A percentile compares a stretch with the other conserved stretches of the same genome.
These are phyloP conservation scores for Halocynthia roretzi DNA, from an alignment of 23 tunicate genomes.

Conservation along the genomic window DNA sequence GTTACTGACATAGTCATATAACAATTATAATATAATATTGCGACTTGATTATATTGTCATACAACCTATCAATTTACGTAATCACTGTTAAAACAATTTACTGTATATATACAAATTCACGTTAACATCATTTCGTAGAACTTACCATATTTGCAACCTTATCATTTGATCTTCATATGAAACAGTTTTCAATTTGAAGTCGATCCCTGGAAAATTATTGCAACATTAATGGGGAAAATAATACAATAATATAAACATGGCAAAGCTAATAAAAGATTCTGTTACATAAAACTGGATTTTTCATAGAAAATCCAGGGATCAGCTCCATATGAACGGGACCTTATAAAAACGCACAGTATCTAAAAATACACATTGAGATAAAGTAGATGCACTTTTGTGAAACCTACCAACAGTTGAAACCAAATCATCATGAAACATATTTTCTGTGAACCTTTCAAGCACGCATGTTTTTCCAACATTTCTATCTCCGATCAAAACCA, in stretches of 20 bases:
- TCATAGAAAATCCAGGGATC: not conserved
- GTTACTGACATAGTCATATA: too few relatives aligned
- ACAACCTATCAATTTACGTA: too few relatives aligned
- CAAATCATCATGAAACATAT: constrained; percentile 33
- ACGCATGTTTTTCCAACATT: constrained; percentile 88
- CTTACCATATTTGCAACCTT: constrained; percentile 84
- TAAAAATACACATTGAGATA: too few relatives aligned
- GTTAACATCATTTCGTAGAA: not conserved
- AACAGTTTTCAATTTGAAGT: constrained; percentile 65
- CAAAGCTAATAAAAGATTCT: too few relatives aligned
- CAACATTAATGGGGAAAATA: not conserved
- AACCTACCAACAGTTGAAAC: constrained; percentile 73
- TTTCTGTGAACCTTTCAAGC: constrained; percentile 69
- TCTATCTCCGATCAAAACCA: constrained; percentile 80
- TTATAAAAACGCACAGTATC: too few relatives aligned
- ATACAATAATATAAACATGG: too few relatives aligned
- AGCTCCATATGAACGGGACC: not conserved
- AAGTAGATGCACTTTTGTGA: not conserved
- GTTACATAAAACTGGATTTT: not conserved
- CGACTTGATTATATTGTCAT: too few relatives aligned
- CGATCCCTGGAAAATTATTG: constrained; percentile 58
- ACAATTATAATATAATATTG: too few relatives aligned
- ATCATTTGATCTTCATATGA: constrained; percentile 40
- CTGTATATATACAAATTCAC: not conserved
- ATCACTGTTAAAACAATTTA: too few relatives aligned